phyloP scores from a whole-genome alignment of 2,888 invertebrate genomes.

The Orchesella flavescens region DNA sequence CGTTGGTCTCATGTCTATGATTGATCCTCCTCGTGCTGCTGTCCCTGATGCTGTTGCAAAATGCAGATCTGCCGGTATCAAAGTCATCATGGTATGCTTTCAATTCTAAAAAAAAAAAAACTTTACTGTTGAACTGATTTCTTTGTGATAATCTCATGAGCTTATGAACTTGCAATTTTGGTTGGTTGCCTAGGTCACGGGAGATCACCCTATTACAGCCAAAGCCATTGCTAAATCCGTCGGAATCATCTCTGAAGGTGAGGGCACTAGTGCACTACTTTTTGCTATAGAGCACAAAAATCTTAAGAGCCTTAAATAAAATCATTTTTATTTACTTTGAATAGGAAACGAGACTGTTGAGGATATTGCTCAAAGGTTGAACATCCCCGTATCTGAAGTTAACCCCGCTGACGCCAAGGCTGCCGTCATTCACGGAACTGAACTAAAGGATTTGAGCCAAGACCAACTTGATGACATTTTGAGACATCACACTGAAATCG shows the following conservation, averaged over 20 bases:
- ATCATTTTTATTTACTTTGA: not conserved
- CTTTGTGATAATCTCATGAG: too few relatives aligned
- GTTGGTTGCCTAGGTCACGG: too few relatives aligned
- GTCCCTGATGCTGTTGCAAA: slow-evolving; percentile 82
- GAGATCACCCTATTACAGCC: slow-evolving; percentile 86
- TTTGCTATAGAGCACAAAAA: too few relatives aligned
- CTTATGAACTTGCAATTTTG: too few relatives aligned
- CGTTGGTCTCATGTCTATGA: slow-evolving; percentile 82
- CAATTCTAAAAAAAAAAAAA: too few relatives aligned
- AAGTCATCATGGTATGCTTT: slow-evolving; percentile 82
- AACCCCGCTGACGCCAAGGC: slow-evolving; percentile 74
- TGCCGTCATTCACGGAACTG: slow-evolving; percentile 74
- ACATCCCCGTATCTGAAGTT: slow-evolving; percentile 75
- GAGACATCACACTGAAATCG: slow-evolving; percentile 75
- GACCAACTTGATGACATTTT: slow-evolving; percentile 74
- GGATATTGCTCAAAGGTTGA: slow-evolving; percentile 76
- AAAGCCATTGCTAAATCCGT: slow-evolving; percentile 84
- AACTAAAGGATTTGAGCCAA: slow-evolving; percentile 74
- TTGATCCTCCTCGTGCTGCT: slow-evolving; percentile 82
- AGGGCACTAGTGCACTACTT: not conserved
- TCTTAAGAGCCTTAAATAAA: too few relatives aligned
- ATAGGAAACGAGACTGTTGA: slow-evolving; percentile 74
- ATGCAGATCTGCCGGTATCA: slow-evolving; percentile 85
- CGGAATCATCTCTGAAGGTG: slow-evolving; percentile 81
- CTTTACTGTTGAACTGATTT: too few relatives aligned